These are phyloP conservation scores for Allobates femoralis DNA, from an alignment of 2,797 vertebrate species.

Conservation along the genomic window DNA sequence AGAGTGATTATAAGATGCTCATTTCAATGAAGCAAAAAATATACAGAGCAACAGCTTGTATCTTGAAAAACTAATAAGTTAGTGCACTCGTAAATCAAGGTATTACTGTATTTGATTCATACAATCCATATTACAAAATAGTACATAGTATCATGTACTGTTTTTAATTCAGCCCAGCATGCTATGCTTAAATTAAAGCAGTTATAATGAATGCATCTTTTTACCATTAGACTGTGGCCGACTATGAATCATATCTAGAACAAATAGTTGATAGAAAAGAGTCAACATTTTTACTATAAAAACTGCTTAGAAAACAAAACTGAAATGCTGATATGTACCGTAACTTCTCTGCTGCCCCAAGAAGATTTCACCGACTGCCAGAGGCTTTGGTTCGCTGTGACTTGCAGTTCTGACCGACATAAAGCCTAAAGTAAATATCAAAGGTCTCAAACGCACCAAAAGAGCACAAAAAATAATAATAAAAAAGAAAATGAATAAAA, in stretches of 20 bases:
- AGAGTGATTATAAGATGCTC: too few species aligned
- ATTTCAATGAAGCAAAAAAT: too few species aligned
- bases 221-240: slow-evolving; percentile 21
- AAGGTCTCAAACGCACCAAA: slow-evolving; percentile 18
- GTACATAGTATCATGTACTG: neutral
- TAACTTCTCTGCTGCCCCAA: neutral
- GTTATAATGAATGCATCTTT: slow-evolving; percentile 24
- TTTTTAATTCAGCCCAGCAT: neutral
- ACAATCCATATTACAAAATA: neutral
- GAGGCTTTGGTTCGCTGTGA: slow-evolving; percentile 18
- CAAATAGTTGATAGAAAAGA: slow-evolving; percentile 48
- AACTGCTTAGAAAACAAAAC: slow-evolving; percentile 49
- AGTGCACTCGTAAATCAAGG: too few species aligned
- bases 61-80: too few species aligned
- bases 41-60: too few species aligned
- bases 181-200: neutral
- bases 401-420: slow-evolving; percentile 28
- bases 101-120: neutral
- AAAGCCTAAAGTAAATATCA: slow-evolving; percentile 43
- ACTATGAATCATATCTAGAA: slow-evolving; percentile 50
- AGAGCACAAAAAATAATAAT: slow-evolving; percentile 32
- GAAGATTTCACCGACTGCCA: neutral
- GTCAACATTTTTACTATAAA: slow-evolving; percentile 47
- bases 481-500: slow-evolving; percentile 10
- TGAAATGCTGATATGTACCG: slow-evolving; percentile 36